Conservation (phyloP, 1,140 invertebrate species). For the Eurosta solidaginis region DNA sequence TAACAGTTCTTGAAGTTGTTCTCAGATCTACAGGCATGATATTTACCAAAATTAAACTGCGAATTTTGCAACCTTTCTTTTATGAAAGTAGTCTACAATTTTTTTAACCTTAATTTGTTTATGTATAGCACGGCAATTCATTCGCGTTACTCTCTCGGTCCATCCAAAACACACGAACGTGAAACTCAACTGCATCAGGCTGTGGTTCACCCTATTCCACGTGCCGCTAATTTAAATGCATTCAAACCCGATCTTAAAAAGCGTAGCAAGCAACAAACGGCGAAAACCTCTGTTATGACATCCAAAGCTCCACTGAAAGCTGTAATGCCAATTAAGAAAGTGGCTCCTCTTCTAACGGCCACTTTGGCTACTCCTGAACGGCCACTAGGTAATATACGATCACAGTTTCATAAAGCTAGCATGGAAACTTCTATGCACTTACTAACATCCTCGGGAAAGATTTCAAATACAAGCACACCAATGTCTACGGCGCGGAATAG, state of each 20-base stretch:
- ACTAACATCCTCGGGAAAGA: not conserved
- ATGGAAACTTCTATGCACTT: constrained; percentile 11
- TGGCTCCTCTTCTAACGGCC: constrained; percentile 32
- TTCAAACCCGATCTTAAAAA: constrained; percentile 36
- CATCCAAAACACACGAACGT: not conserved
- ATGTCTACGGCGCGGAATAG: not conserved
- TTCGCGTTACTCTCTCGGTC: not conserved
- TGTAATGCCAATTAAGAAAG: constrained; percentile 35
- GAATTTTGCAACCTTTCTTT: too few relatives aligned
- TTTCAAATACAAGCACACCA: constrained; percentile 4
- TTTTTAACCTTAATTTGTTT: not conserved
- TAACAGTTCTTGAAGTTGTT: too few relatives aligned
- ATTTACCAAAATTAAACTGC: not conserved
- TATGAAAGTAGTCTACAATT: not conserved
- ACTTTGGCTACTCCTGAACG: not conserved
- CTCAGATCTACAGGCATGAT: not conserved
- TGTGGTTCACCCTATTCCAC: constrained; percentile 1
- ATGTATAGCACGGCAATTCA: not conserved
- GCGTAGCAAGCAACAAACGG: constrained; percentile 7
- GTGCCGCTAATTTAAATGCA: constrained; percentile 9
- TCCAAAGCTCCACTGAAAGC: constrained; percentile 34
- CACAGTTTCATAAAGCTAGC: not conserved
- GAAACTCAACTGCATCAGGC: constrained; percentile 30
- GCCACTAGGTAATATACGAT: not conserved
- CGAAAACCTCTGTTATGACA: constrained; percentile 32